These are phyloP conservation scores for Acholoe squamosa DNA, from an alignment of 2,888 invertebrate genomes.

Conservation along the genomic window DNA sequence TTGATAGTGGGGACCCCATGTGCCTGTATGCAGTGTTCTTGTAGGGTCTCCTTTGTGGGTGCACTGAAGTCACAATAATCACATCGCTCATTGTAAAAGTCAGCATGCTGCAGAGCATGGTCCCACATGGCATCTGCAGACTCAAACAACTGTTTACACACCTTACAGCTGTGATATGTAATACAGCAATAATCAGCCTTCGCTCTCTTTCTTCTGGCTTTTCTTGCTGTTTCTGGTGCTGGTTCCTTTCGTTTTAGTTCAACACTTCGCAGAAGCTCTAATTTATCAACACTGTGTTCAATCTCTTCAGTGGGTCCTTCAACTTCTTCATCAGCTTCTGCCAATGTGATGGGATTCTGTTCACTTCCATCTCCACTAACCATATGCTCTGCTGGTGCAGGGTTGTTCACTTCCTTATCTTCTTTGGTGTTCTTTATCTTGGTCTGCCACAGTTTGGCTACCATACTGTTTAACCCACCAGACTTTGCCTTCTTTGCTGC, in stretches of 20 bases:
- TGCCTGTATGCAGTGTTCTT: slow-evolving; percentile 49
- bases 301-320: neutral
- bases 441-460: slow-evolving; percentile 69
- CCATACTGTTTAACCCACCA: slow-evolving; percentile 67
- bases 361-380: slow-evolving; percentile 40
- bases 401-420: neutral
- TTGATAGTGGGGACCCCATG: neutral
- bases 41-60: slow-evolving; percentile 22
- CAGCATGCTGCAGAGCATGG: slow-evolving; percentile 67
- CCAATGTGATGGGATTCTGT: slow-evolving; percentile 30
- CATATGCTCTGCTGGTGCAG: neutral
- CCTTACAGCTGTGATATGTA: slow-evolving; percentile 68
- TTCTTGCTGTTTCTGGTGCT: neutral
- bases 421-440: slow-evolving; percentile 64
- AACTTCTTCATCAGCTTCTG: neutral
- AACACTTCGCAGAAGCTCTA: neutral
- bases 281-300: neutral
- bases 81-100: slow-evolving; percentile 63
- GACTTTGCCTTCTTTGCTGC: neutral
- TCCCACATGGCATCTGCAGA: slow-evolving; percentile 67
- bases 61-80: slow-evolving; percentile 62
- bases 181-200: slow-evolving; percentile 62
- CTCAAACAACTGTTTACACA: slow-evolving; percentile 69
- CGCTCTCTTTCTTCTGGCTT: neutral
- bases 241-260: neutral